Base-by-base conservation (phyloP, 1,140 invertebrate species). In the Ceratosolen solmsi region DNA sequence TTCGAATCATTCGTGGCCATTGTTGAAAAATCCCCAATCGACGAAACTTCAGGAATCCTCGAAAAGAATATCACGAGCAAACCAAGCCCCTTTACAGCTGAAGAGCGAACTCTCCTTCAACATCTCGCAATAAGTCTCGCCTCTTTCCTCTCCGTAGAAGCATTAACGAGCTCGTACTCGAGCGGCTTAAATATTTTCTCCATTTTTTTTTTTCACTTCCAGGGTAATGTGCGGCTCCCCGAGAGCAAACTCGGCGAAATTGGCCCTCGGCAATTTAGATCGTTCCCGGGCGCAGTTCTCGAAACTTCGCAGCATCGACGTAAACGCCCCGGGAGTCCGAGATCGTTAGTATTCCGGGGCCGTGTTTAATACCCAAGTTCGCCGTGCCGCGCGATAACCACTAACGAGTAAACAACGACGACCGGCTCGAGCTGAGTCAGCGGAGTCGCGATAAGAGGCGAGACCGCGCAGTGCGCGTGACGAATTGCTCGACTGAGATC, bases 401-500 rank as follows among this genome's bases (percentile, higher is more conserved):
- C 75, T 84, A 83, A 84, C 83, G 81, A 83, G 84, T 83, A 84
- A 85, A 84, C 84, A 85, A 82, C 49, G 60, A 33, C 17, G 49
- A 27, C n/a, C 5, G 22, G 36, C 56, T 1, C 4, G 51, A 41
- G 56, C 56, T 56, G 49, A 82, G 49, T 82, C 80, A 76, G 63
- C 74, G 13, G 56, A 78, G 51, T 82, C 46, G 73, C 71, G 76
- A 77, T 76, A 71, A 51, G 15, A 25, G 79, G 0, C 7, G 30
- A 33, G 8, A 51, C 13, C 27, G n/a, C 70, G 2, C 36, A 0
- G n/a, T 9, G 20, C 68, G 20, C 38, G 36, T 41, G 68, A 70
- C 68, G 68, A 70, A 46, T 22, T 38, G 11, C 30, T 38, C 1
- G 54, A 4, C 54, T 58, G 3, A 25, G 20, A 25, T 25, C 7